Evolutionary conservation across 2,113 vertebrate genomes (phyloP).

Genomic region (Orthonyx spaldingii): DNA sequence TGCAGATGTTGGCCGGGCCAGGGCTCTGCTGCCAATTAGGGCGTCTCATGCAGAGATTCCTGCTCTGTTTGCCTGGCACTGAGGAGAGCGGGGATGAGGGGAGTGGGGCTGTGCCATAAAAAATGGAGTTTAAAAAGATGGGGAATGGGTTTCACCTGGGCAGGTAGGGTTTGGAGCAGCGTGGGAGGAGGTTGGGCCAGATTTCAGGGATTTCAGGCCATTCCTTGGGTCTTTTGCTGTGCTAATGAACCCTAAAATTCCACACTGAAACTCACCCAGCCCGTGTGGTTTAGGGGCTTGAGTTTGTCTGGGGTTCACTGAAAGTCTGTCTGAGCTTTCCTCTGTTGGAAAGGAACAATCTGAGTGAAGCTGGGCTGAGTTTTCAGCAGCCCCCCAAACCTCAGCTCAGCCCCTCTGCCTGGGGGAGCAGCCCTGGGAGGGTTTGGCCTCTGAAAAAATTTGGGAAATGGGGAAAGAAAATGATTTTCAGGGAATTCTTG

Average conservation of each 20-base stretch:
- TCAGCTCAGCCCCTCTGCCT: neutral
- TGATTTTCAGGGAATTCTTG: neutral
- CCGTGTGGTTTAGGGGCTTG: neutral
- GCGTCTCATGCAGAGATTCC: slow-evolving; percentile 78
- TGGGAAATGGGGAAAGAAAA: neutral
- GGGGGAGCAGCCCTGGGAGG: neutral
- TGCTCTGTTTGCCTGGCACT: slow-evolving; percentile 41
- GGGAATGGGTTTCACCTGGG: neutral
- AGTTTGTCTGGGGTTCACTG: neutral
- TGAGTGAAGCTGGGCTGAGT: no score
- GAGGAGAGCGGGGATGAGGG: neutral
- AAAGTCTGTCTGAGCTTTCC: neutral
- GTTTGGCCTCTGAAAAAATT: accelerated
- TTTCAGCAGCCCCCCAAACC: neutral
- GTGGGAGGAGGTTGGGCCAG: neutral
- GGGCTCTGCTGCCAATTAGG: slow-evolving; percentile 85
- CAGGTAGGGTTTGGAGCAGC: neutral
- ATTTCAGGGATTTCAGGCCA: neutral
- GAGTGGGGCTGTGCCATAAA: neutral
- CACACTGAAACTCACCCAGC: neutral
- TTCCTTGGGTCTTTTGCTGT: neutral
- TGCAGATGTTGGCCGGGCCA: slow-evolving; percentile 83
- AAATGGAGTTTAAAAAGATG: neutral
- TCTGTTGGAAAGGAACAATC: neutral
- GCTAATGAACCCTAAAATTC: neutral